Evolutionary conservation across 2,113 vertebrate genomes (phyloP).

Genomic region (Tachysurus vachellii): DNA sequence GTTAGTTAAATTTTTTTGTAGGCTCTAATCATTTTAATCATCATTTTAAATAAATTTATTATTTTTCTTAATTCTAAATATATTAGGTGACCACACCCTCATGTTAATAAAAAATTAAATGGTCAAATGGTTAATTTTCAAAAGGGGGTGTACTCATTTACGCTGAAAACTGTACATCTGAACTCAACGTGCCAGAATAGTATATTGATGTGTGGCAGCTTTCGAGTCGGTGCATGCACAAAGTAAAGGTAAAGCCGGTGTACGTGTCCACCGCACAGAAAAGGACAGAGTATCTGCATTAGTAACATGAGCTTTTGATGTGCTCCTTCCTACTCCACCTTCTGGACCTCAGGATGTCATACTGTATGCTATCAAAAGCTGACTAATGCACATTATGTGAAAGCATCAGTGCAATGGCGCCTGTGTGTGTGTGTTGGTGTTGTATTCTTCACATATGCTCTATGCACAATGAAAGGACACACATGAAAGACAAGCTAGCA

Average conservation of each 20-base stretch:
- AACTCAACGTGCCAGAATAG: too few relatives aligned
- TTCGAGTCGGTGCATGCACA: neutral
- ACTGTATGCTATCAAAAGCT: neutral
- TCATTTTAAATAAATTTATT: too few relatives aligned
- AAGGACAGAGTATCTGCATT: neutral
- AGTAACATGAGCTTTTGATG: constrained; percentile 19
- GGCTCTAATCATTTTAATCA: too few relatives aligned
- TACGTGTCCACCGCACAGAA: neutral
- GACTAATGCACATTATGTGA: constrained; percentile 12
- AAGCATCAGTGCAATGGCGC: constrained; percentile 1
- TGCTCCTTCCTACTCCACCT: neutral
- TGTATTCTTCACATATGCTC: neutral
- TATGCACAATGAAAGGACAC: constrained; percentile 28
- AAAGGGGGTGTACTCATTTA: neutral
- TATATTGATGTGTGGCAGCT: neutral
- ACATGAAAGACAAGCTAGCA: constrained; percentile 52
- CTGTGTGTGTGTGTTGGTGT: neutral
- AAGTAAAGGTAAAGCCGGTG: neutral
- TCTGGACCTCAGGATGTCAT: neutral
- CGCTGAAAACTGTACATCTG: neutral
- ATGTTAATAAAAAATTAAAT: too few relatives aligned
- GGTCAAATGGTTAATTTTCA: too few relatives aligned
- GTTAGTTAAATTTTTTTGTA: too few relatives aligned
- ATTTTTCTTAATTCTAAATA: too few relatives aligned
- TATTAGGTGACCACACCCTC: too few relatives aligned